Evolutionary conservation across 2,888 invertebrate genomes (phyloP).

Genomic region (Alviniconcha strummeri): DNA sequence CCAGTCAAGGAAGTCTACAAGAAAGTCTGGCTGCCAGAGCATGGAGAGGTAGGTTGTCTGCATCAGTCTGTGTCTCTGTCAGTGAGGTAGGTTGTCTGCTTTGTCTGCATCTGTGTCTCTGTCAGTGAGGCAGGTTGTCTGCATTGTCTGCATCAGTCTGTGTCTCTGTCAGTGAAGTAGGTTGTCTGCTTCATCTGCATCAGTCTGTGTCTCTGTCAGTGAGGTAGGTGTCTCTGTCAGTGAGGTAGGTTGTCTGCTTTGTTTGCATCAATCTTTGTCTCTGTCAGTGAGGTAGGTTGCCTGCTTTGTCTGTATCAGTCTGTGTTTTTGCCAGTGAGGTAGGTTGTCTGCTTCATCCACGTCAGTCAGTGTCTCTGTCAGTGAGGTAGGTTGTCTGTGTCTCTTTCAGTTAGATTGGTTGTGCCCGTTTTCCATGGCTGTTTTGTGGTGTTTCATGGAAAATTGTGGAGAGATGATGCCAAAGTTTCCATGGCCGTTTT

Average conservation of each 20-base stretch:
- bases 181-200: neutral
- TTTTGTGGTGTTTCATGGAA: too few relatives aligned
- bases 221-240: neutral
- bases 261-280: neutral
- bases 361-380: too few relatives aligned
- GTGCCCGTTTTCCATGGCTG: too few relatives aligned
- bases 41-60: conserved; percentile 76
- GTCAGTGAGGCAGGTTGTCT: too few relatives aligned
- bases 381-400: too few relatives aligned
- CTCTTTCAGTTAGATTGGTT: too few relatives aligned
- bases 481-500: neutral
- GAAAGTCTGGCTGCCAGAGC: conserved; percentile 76
- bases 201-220: neutral
- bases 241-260: too few relatives aligned
- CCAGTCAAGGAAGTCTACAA: conserved; percentile 87
- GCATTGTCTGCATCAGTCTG: neutral
- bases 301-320: neutral
- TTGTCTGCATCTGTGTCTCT: neutral
- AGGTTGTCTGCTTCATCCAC: too few relatives aligned
- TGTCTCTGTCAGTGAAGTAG: neutral
- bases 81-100: neutral
- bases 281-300: neutral
- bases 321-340: neutral
- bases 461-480: neutral
- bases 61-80: too few relatives aligned